Conservation (phyloP, 2,888 invertebrate genomes). For the Drosophila maculinotata region DNA sequence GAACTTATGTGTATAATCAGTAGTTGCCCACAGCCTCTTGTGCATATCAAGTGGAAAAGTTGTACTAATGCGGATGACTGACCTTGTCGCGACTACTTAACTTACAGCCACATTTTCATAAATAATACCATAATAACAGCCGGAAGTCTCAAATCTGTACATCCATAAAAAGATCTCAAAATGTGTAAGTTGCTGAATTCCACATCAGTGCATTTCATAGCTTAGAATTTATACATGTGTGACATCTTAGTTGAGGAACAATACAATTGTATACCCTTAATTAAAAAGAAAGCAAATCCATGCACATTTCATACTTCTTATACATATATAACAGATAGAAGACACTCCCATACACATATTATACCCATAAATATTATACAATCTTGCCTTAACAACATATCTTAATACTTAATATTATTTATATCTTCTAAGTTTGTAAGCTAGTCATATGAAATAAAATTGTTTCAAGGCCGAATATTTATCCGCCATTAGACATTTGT, state of each 20-base stretch:
- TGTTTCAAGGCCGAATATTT: background rate
- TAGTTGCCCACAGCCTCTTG: slow-evolving; percentile 18
- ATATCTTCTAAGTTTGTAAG: background rate
- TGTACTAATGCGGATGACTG: background rate
- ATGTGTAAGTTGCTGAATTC: background rate
- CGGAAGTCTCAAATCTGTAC: background rate
- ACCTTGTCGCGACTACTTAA: background rate
- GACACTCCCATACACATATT: background rate
- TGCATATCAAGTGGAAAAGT: slow-evolving; percentile 23
- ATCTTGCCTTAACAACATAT: background rate
- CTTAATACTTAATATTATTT: background rate
- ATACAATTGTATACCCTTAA: no score
- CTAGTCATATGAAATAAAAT: background rate
- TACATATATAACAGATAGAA: background rate
- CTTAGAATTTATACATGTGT: no score
- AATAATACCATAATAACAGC: background rate
- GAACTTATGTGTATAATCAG: slow-evolving; percentile 42
- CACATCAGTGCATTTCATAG: no score
- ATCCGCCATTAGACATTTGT: slow-evolving; percentile 3
- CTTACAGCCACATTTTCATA: background rate
- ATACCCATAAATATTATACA: background rate
- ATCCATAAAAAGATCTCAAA: background rate
- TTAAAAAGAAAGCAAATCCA: no score
- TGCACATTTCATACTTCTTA: background rate
- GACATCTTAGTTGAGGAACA: no score